Conservation (phyloP, 53 echinoderm and acorn worm species). For the Antedon mediterranea region DNA sequence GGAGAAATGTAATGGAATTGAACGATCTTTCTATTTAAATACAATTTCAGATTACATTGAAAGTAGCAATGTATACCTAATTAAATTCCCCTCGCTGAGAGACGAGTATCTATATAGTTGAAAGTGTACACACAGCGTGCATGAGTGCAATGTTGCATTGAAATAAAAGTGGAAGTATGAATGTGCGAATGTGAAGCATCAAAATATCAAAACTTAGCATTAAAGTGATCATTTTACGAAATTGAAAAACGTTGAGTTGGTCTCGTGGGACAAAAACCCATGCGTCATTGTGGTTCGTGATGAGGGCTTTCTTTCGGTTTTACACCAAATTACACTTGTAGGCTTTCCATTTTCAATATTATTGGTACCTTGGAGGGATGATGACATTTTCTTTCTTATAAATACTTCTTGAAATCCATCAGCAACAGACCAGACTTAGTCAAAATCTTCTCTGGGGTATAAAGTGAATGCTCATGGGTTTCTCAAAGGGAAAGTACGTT, state of each 20-base stretch:
- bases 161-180: neutral
- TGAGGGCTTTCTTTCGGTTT: constrained; percentile 1
- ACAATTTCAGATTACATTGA: neutral
- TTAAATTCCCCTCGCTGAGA: neutral
- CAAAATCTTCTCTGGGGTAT: neutral
- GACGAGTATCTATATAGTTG: too few relatives aligned
- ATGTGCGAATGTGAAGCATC: neutral
- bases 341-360: neutral
- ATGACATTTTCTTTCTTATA: neutral
- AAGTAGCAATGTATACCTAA: neutral
- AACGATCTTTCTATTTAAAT: neutral
- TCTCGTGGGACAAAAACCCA: neutral
- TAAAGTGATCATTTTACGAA: neutral
- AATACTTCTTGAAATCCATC: neutral
- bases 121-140: too few relatives aligned
- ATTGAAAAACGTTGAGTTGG: neutral
- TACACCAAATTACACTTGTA: neutral
- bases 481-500: neutral
- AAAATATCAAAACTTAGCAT: neutral
- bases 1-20: too few relatives aligned
- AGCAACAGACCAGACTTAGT: neutral
- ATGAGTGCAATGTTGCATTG: neutral
- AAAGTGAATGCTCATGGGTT: neutral
- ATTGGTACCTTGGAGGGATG: neutral
- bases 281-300: neutral